Conservation (phyloP, 1,140 invertebrate genomes). For the Maconellicoccus hirsutus region DNA sequence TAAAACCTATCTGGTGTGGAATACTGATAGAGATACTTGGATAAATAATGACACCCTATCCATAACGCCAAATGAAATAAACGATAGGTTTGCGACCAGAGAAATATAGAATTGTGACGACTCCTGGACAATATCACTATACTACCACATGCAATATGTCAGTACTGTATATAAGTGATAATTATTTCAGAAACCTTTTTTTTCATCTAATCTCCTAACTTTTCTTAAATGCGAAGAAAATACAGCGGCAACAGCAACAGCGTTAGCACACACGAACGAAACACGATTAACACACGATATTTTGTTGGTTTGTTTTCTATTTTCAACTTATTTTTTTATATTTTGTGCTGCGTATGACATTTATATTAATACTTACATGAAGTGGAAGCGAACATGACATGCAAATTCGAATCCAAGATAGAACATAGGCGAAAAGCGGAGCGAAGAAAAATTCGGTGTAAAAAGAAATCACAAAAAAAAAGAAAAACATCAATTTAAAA, state of each 20-base stretch:
- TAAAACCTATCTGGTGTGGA: no score
- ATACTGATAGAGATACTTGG: no score
- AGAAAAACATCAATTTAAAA: conserved; percentile 19
- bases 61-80: no score
- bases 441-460: conserved; percentile 22
- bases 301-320: conserved; percentile 4
- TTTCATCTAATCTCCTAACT: background rate
- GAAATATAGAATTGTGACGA: no score
- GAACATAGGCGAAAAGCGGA: conserved; percentile 21
- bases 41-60: no score
- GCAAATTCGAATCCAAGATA: conserved; percentile 20
- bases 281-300: conserved; percentile 16
- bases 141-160: no score
- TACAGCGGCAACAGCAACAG: conserved; percentile 20
- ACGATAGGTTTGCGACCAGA: no score
- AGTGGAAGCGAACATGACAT: conserved; percentile 21
- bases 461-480: conserved; percentile 19
- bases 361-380: conserved; percentile 17
- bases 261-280: conserved; percentile 20
- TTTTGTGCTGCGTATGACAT: conserved; percentile 16
- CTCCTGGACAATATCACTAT: no score
- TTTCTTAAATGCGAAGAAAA: conserved; percentile 9
- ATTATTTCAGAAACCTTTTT: background rate
- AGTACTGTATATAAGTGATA: no score
- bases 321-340: conserved; percentile 15